phyloP scores from a whole-genome alignment of 2,113 vertebrate species.

The Rostratula benghalensis region DNA sequence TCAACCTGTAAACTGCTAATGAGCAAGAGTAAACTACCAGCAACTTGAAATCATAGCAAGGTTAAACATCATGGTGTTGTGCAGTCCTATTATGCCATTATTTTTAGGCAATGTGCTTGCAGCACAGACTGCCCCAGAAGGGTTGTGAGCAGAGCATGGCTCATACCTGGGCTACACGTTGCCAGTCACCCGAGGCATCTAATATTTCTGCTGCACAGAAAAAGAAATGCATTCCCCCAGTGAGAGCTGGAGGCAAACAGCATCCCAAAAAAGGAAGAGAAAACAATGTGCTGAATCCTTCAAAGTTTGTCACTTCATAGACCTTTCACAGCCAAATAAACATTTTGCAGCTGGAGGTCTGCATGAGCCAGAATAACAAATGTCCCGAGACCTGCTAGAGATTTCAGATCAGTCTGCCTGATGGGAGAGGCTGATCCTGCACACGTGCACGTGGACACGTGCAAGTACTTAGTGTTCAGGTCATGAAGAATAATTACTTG shows the following conservation, averaged over 20 bases:
- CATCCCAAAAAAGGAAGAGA: constrained; percentile 43
- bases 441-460: neutral
- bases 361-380: constrained; percentile 36
- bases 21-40: neutral
- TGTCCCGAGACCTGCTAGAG: neutral
- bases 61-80: neutral
- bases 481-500: neutral
- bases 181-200: neutral
- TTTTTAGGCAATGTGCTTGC: neutral
- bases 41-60: neutral
- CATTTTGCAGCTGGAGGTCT: constrained; percentile 51
- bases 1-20: neutral
- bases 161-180: neutral
- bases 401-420: neutral
- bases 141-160: neutral
- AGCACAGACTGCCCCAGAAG: neutral
- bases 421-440: neutral
- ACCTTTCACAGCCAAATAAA: constrained; percentile 58
- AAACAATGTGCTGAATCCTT: constrained; percentile 43
- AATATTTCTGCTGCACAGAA: neutral
- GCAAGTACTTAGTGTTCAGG: neutral
- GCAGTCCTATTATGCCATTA: neutral
- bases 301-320: constrained; percentile 38
- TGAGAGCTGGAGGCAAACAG: neutral
- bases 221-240: neutral